Base-by-base conservation (phyloP, 1,140 invertebrate species). In the Apis mellifera region DNA sequence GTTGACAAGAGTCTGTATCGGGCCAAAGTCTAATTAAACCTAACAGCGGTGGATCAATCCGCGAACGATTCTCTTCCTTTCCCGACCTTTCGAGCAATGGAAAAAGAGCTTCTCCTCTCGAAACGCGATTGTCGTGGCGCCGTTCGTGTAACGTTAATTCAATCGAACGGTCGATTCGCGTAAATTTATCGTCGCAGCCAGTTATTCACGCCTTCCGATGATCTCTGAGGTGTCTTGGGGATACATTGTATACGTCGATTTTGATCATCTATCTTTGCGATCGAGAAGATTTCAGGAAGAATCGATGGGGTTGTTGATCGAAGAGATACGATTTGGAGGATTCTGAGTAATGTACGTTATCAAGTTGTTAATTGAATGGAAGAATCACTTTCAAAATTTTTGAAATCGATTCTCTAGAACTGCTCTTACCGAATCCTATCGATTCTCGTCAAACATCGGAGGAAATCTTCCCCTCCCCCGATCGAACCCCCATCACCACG, bases 121-220 rank as follows among this genome's bases (percentile, higher is more conserved):
- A 64, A 84, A 83, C 86, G 60, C 82, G 83, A 84, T 64, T 82
- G 62, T 76, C 66, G 52, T 50, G 21, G 55, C 64, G 76, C 54
- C 82, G 71, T 78, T 80, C 71, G 70, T 74, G 23, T 52, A 64
- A 74, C 88, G 84, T 86, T 90, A 88, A 90, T 90, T 90, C 88
- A 90, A 90, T 90, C 89, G 83, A 82, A 77, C 70, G 69, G 60
- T 76, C 73, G 69, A 65, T 76, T 62, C n/a, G 59, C 70, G 70
- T 81, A 84, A 89, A 83, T 84, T 86, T 86, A 78, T 78, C 74
- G 55, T 21, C 70, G 57, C 64, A 69, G 23, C 55, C 69, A 23
- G 50, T 15, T 73, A 59, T 81, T 15, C 71, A 26, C 54, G 59
- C 57, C 66, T n/a, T 1, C n/a, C 12, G 0, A n/a, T 60, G 15